These are phyloP conservation scores for Tautogolabrus adspersus DNA, from an alignment of 2,113 vertebrate genomes.

Conservation along the genomic window DNA sequence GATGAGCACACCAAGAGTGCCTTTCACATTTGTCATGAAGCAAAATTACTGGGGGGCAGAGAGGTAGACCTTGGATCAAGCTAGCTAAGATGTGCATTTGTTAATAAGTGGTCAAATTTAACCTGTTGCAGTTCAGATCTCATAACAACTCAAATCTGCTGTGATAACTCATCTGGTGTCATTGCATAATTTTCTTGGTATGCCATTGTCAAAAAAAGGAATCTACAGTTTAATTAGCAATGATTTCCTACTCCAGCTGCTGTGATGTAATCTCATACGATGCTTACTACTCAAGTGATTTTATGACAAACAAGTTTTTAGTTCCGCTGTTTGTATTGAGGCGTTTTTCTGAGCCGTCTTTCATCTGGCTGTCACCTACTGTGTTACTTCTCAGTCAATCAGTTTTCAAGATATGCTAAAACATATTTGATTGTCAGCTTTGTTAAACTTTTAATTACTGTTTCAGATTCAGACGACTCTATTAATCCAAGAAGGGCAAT, in stretches of 20 bases:
- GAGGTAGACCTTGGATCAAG: neutral
- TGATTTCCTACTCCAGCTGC: too few species aligned
- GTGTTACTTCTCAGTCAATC: constrained; percentile 2
- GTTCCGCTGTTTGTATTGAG: constrained; percentile 23
- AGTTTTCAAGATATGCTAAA: too few species aligned
- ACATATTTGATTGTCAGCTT: neutral
- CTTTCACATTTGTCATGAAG: constrained; percentile 13
- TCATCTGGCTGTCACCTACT: constrained; percentile 12
- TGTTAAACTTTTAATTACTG: too few species aligned
- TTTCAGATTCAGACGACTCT: too few species aligned
- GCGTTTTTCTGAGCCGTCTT: neutral
- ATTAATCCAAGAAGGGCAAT: too few species aligned
- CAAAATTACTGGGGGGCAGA: neutral
- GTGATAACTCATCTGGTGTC: neutral
- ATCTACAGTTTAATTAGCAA: too few species aligned
- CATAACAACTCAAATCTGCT: neutral
- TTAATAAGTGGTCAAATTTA: constrained; percentile 4
- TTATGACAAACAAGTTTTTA: constrained; percentile 30
- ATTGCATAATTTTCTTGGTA: neutral
- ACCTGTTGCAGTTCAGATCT: neutral
- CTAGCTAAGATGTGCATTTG: constrained; percentile 6
- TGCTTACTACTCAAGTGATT: neutral
- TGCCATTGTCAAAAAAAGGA: neutral
- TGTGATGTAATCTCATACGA: too few species aligned
- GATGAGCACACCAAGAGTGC: neutral